Evolutionary conservation across 2,888 invertebrate genomes (phyloP), one percentile per base, ranked within the genome.

Genomic region (Anoplius nigerrimus): DNA sequence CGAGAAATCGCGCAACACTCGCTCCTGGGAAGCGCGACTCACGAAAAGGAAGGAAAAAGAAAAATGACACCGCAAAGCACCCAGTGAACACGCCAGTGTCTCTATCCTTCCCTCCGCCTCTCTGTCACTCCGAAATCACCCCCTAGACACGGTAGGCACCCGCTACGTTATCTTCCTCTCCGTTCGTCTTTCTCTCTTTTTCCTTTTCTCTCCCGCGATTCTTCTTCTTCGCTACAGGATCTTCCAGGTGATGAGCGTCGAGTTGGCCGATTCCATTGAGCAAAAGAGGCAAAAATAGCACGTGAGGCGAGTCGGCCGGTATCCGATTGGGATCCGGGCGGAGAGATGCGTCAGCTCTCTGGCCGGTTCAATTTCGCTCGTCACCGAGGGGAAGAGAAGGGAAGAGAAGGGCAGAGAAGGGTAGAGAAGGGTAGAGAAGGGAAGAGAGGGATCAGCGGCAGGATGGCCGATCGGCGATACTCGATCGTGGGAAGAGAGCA

Each of bases 201-300:
- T 62, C 51, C 53, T 51, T 69, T 20, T 57, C 43, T 60, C 18
- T 42, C 54, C 22, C 20, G 18, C 34, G 18, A 18, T n/a, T 16
- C 16, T 46, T n/a, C 18, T 42, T 43, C 20, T 20, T 22, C n/a
- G 20, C 53, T 21, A 73, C 67, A 74, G 18, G 45, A 78, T 78
- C 78, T 78, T 78, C 78, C 78, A 67, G 70, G 55, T 75, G 78
- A 70, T 58, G 74, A 68, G 18, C 16, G 21, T 34, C 43, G 52
- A 51, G 27, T 6, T 53, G 45, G 27, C 53, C 22, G 52, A 66
- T 51, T 43, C 34, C 45, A 8, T 57, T 51, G n/a, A n/a, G n/a
- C 34, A 6, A 34, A 34, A 34, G 11, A 34, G 11, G 11, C 34
- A 48, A 13, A n/a, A 13, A 48, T 48, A 48, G 48, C 48, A 34